Evolutionary conservation across 2,888 invertebrate genomes (phyloP).

Genomic region (Actias luna): DNA sequence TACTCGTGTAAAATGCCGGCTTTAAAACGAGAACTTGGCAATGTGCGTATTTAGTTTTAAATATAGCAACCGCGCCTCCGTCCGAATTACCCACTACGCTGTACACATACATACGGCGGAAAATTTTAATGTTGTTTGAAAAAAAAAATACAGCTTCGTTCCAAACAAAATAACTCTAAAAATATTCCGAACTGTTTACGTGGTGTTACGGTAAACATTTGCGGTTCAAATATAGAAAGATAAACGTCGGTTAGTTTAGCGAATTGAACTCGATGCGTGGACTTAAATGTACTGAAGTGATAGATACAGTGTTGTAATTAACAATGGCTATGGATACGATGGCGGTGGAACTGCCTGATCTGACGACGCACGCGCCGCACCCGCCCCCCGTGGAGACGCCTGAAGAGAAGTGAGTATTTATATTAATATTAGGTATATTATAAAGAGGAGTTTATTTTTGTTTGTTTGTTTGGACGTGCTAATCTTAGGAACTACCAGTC

Average conservation of each 20-base stretch:
- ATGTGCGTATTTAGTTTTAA: not conserved
- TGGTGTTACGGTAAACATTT: not conserved
- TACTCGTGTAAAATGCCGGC: not conserved
- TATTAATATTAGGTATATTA: too few relatives aligned
- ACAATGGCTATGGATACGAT: conserved; percentile 79
- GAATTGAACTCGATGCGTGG: conserved; percentile 12
- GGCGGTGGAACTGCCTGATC: conserved; percentile 76
- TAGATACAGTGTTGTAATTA: conserved; percentile 6
- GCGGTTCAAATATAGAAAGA: not conserved
- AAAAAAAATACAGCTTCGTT: not conserved
- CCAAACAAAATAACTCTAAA: not conserved
- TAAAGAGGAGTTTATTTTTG: too few relatives aligned
- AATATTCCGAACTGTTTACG: not conserved
- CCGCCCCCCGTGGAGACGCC: conserved; percentile 68
- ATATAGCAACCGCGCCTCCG: not conserved
- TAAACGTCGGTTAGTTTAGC: not conserved
- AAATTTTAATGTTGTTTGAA: not conserved
- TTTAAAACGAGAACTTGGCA: not conserved
- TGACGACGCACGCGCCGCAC: conserved; percentile 59
- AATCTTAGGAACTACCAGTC: too few relatives aligned
- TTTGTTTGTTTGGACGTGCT: too few relatives aligned
- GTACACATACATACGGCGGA: not conserved
- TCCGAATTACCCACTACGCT: not conserved
- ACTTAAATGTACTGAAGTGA: conserved; percentile 10
- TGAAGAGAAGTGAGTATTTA: conserved; percentile 73